Percentiles rank a stretch among this genome's conserved stretches.
Evolutionary conservation across 2,888 invertebrate genomes (phyloP).

Genomic region (Pardosa pseudoannulata): DNA sequence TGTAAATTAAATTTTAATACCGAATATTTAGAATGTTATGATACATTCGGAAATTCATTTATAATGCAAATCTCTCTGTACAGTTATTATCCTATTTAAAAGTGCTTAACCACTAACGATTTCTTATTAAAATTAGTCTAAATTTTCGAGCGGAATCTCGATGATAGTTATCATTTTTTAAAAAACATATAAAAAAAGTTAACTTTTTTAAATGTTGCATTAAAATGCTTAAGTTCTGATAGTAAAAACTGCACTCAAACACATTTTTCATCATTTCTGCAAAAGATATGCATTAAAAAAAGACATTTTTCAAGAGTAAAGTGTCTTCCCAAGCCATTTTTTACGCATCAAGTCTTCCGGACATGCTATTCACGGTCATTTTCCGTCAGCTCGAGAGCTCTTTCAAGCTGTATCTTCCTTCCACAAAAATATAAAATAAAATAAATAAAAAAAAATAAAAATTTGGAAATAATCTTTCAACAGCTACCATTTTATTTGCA

Average conservation of each 20-base stretch:
- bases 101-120: too few relatives aligned
- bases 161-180: too few relatives aligned
- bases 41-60: too few relatives aligned
- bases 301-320: background rate
- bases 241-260: background rate
- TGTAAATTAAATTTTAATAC: too few relatives aligned
- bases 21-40: too few relatives aligned
- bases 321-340: background rate
- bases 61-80: too few relatives aligned
- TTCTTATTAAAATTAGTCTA: too few relatives aligned
- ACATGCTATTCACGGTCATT: constrained; percentile 3
- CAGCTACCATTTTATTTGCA: background rate
- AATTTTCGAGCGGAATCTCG: too few relatives aligned
- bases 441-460: background rate
- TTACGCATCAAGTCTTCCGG: background rate
- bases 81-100: too few relatives aligned
- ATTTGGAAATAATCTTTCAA: background rate
- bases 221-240: background rate
- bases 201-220: background rate
- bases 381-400: background rate
- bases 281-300: background rate
- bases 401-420: background rate
- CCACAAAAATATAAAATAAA: too few relatives aligned
- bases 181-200: too few relatives aligned
- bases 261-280: background rate